phyloP scores from a whole-genome alignment of 2,888 invertebrate species.

The Cetonia aurata region DNA sequence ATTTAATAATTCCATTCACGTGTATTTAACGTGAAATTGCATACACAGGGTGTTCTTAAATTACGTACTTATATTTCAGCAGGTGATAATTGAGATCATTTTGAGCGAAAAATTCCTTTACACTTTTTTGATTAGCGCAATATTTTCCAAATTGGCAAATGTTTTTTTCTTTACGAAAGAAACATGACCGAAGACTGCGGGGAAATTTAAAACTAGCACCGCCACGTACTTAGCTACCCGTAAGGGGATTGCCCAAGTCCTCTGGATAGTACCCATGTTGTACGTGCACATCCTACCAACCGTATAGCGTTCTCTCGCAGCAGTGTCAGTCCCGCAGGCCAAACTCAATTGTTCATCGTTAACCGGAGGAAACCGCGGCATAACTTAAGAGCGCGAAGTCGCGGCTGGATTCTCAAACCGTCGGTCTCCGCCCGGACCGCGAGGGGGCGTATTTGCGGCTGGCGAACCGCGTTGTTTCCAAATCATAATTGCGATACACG shows the following conservation, averaged over 20 bases:
- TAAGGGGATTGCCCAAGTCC: constrained; percentile 3
- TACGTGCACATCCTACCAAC: constrained; percentile 35
- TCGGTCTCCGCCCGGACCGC: too few relatives aligned
- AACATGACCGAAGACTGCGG: not conserved
- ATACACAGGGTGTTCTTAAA: too few relatives aligned
- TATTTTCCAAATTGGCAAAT: not conserved
- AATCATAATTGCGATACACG: constrained; percentile 39
- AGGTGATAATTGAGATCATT: not conserved
- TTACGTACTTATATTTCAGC: too few relatives aligned
- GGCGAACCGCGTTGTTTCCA: constrained; percentile 12
- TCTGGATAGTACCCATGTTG: constrained; percentile 7
- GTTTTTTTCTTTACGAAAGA: not conserved
- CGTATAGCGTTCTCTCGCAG: constrained; percentile 6
- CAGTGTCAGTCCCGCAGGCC: constrained; percentile 17
- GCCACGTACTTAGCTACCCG: not conserved
- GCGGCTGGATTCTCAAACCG: constrained; percentile 14
- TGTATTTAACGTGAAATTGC: too few relatives aligned
- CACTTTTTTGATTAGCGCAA: not conserved
- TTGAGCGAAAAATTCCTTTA: not conserved
- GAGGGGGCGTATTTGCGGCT: constrained; percentile 8
- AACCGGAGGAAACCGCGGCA: constrained; percentile 42
- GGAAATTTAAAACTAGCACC: not conserved
- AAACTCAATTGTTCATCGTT: constrained; percentile 44
- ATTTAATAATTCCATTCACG: too few relatives aligned
- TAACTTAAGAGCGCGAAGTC: constrained; percentile 40